Evolutionary conservation across 2,888 invertebrate genomes (phyloP).

Genomic region (Lasiommata megera): DNA sequence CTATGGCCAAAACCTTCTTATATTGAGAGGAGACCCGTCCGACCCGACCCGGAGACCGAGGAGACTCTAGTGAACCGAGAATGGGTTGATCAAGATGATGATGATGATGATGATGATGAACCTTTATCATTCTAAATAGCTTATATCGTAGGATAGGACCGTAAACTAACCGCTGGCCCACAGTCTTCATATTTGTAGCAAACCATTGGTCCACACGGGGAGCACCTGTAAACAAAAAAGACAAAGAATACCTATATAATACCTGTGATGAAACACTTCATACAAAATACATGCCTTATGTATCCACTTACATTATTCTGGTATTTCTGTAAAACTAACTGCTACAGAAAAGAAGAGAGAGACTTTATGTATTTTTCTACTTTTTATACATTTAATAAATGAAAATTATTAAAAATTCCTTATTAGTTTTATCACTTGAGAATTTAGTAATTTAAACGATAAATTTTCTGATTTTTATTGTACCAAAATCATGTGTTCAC

Average conservation of each 20-base stretch:
- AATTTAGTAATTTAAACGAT: constrained; percentile 40
- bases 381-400: constrained; percentile 38
- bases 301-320: not conserved
- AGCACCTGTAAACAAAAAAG: constrained; percentile 57
- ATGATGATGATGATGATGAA: not conserved
- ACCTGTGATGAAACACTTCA: too few species aligned
- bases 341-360: constrained; percentile 31
- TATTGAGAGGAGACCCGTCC: too few species aligned
- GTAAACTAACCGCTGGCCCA: constrained; percentile 66
- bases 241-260: not conserved
- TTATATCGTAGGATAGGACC: not conserved
- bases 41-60: not conserved
- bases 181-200: constrained; percentile 79
- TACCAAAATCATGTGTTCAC: constrained; percentile 50
- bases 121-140: not conserved
- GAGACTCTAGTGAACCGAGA: too few species aligned
- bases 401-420: constrained; percentile 20
- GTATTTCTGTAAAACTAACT: constrained; percentile 20
- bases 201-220: constrained; percentile 73
- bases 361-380: constrained; percentile 30
- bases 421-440: constrained; percentile 32
- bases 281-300: too few species aligned
- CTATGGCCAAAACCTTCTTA: too few species aligned
- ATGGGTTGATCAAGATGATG: too few species aligned
- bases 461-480: constrained; percentile 42